phyloP scores from a whole-genome alignment of 1,140 invertebrate genomes.

The Aricia agestis region DNA sequence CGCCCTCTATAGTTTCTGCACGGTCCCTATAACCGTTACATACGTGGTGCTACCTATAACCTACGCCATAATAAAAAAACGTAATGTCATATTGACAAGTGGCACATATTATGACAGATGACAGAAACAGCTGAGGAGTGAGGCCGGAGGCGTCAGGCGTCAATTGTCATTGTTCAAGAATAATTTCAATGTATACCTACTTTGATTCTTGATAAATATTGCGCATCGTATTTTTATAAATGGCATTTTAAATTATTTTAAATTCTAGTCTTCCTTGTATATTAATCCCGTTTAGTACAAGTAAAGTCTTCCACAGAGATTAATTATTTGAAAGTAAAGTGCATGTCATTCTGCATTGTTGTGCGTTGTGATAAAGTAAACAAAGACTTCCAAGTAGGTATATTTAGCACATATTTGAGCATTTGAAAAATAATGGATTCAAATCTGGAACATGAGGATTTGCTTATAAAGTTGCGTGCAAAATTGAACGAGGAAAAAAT shows the following conservation, averaged over 20 bases:
- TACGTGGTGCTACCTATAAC: no score
- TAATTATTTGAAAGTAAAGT: neutral
- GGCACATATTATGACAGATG: no score
- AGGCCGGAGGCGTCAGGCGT: no score
- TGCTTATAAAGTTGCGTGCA: slow-evolving; percentile 79
- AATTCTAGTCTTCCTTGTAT: neutral
- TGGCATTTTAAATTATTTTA: neutral
- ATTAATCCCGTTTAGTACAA: neutral
- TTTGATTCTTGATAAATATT: no score
- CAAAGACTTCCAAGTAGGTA: neutral
- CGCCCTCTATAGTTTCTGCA: no score
- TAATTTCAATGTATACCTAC: no score
- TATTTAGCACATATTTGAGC: neutral
- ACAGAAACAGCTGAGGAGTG: no score
- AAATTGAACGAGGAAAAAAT: slow-evolving; percentile 81
- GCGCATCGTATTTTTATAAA: neutral
- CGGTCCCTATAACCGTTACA: no score
- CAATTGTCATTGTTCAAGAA: no score
- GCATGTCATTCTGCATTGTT: neutral
- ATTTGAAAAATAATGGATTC: slow-evolving; percentile 43
- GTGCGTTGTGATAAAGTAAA: neutral
- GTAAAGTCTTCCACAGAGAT: neutral
- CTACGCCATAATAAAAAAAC: no score
- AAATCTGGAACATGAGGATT: slow-evolving; percentile 77
- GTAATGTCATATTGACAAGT: no score